A percentile compares a stretch with the other conserved stretches of the same genome.
phyloP scores from a whole-genome alignment of 92 coral and sea anemone genomes.

The Parazoanthus swiftii region DNA sequence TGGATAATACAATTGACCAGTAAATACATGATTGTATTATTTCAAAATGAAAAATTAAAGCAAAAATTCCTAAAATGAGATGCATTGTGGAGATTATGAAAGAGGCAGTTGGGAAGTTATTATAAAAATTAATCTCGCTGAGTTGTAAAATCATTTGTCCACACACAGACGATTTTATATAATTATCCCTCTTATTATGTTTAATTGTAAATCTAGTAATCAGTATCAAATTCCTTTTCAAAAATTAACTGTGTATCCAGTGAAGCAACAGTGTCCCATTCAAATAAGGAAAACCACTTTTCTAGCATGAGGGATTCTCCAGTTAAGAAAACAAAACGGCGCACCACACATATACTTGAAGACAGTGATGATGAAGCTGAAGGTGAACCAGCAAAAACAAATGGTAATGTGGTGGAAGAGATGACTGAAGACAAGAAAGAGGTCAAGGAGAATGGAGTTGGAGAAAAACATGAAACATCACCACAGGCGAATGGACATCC shows the following conservation, averaged over 20 bases:
- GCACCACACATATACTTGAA: slow-evolving; percentile 57
- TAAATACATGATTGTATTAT: too few species aligned
- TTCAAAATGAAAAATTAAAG: too few species aligned
- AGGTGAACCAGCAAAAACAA: slow-evolving; percentile 39
- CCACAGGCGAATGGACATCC: slow-evolving; percentile 33
- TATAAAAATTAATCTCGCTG: too few species aligned
- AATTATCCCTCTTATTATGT: too few species aligned
- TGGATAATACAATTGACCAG: too few species aligned
- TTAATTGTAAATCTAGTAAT: too few species aligned
- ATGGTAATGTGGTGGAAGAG: slow-evolving; percentile 16
- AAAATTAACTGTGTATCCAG: neutral
- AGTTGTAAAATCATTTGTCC: too few species aligned
- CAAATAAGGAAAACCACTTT: slow-evolving; percentile 1
- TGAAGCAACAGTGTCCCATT: neutral
- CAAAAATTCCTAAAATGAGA: too few species aligned
- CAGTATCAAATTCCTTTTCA: neutral
- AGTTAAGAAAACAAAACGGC: slow-evolving; percentile 77
- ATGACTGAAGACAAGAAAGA: neutral
- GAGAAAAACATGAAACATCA: slow-evolving; percentile 1
- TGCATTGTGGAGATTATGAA: too few species aligned
- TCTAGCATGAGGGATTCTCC: slow-evolving; percentile 61
- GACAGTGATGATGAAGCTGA: slow-evolving; percentile 90
- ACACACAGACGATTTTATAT: too few species aligned
- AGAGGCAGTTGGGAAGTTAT: too few species aligned
- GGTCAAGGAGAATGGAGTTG: slow-evolving; percentile 1